A percentile compares a stretch with the other conserved stretches of the same genome.
Evolutionary conservation across 2,888 invertebrate species (phyloP).

Genomic region (Celastrina argiolus): DNA sequence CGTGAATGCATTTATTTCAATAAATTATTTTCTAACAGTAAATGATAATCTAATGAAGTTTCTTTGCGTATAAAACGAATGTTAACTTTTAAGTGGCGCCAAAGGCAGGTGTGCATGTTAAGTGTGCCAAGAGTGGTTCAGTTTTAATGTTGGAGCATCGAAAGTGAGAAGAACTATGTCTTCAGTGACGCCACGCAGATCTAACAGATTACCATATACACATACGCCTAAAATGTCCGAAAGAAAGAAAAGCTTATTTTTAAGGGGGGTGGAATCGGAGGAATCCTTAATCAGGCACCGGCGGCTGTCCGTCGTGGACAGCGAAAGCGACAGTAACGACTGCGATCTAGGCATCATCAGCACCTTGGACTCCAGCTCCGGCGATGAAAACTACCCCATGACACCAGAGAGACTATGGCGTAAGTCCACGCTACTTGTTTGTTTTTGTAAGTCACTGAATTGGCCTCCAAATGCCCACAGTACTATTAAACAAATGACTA

Average conservation of each 20-base stretch:
- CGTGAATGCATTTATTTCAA: neutral
- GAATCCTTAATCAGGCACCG: slow-evolving; percentile 65
- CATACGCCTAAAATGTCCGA: slow-evolving; percentile 80
- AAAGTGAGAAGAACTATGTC: slow-evolving; percentile 46
- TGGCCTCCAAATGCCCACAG: too few relatives aligned
- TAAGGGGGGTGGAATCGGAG: slow-evolving; percentile 43
- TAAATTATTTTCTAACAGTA: neutral
- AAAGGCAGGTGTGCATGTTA: slow-evolving; percentile 32
- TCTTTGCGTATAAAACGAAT: neutral
- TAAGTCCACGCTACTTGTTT: slow-evolving; percentile 43
- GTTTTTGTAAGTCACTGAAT: too few relatives aligned
- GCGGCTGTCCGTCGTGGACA: slow-evolving; percentile 62
- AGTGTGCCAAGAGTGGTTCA: neutral
- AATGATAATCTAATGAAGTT: neutral
- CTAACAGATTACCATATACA: slow-evolving; percentile 53
- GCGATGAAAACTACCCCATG: slow-evolving; percentile 61
- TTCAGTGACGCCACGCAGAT: slow-evolving; percentile 62
- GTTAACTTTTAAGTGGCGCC: slow-evolving; percentile 24
- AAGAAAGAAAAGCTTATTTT: slow-evolving; percentile 81
- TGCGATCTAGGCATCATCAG: slow-evolving; percentile 79
- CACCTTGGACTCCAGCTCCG: slow-evolving; percentile 71
- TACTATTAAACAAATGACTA: too few relatives aligned
- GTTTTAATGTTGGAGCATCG: neutral
- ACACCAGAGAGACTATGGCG: slow-evolving; percentile 60
- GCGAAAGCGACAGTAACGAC: slow-evolving; percentile 71